Conservation (phyloP, 2,113 vertebrate genomes). For the Tympanuchus pallidicinctus region DNA sequence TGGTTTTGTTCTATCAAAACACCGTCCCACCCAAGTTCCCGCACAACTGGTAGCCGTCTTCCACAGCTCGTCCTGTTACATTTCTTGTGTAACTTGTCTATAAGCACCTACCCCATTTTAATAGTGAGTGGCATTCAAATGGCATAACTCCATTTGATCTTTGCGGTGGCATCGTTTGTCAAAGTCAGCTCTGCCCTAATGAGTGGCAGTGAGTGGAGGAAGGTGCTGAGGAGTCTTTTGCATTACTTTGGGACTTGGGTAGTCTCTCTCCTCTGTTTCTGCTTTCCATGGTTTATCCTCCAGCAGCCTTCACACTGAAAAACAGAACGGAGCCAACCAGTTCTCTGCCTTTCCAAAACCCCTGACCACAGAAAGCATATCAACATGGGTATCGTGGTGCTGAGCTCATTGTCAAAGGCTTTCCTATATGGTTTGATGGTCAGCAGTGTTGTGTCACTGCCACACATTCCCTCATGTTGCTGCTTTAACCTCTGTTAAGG, state of each 20-base stretch:
- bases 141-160: not conserved
- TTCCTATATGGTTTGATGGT: not conserved
- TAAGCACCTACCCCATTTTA: conserved; percentile 20
- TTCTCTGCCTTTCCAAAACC: not conserved
- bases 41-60: not conserved
- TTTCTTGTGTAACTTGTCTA: conserved; percentile 54
- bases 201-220: not conserved
- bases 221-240: not conserved
- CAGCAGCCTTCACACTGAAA: not conserved
- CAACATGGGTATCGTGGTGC: not conserved
- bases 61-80: conserved; percentile 4
- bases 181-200: not conserved
- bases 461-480: not conserved
- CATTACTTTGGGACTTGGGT: not conserved
- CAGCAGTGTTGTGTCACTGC: not conserved
- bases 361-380: not conserved
- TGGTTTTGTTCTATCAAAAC: not conserved
- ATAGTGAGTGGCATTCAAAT: conserved; percentile 56
- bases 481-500: not conserved
- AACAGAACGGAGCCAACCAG: not conserved
- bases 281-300: not conserved
- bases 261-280: not conserved
- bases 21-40: not conserved
- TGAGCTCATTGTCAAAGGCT: not conserved
- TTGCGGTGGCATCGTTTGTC: not conserved